Evolutionary conservation across 2,113 vertebrate species (phyloP).

Genomic region (Ictalurus punctatus): DNA sequence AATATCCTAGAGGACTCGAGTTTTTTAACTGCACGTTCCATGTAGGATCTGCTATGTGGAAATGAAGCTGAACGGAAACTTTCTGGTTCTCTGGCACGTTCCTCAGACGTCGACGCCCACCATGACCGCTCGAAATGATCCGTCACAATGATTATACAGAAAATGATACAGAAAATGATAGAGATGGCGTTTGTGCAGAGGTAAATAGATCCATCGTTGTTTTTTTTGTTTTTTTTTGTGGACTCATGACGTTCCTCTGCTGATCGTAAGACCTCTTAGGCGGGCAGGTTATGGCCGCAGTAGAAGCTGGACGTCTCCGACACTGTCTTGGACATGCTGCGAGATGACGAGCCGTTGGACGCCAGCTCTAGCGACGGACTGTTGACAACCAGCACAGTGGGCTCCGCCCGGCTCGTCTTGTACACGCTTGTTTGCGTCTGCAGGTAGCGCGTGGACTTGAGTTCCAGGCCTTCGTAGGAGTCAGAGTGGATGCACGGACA

Average conservation of each 20-base stretch:
- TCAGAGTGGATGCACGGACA: constrained; percentile 80
- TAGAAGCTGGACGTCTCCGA: constrained; percentile 90
- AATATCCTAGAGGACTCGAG: neutral
- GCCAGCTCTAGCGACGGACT: constrained; percentile 80
- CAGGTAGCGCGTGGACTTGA: constrained; percentile 87
- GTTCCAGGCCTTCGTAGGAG: constrained; percentile 88
- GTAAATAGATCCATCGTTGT: neutral
- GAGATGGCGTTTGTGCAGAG: neutral
- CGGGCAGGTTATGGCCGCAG: constrained; percentile 81
- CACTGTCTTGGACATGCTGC: constrained; percentile 85
- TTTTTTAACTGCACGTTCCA: neutral
- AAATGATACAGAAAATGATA: neutral
- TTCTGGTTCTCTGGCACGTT: neutral
- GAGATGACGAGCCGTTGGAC: constrained; percentile 88
- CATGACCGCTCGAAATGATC: neutral
- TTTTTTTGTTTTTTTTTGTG: neutral
- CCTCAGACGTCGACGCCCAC: neutral
- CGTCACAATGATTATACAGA: neutral
- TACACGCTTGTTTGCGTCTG: constrained; percentile 91
- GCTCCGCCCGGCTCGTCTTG: constrained; percentile 90
- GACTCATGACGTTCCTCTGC: neutral
- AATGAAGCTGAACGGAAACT: neutral
- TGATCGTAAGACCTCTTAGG: constrained; percentile 51
- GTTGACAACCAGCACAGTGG: constrained; percentile 77
- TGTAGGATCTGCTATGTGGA: neutral